Evolutionary conservation across 2,797 vertebrate species (phyloP), one percentile per base, ranked within the genome.

Genomic region (Malacoctenus gilli): DNA sequence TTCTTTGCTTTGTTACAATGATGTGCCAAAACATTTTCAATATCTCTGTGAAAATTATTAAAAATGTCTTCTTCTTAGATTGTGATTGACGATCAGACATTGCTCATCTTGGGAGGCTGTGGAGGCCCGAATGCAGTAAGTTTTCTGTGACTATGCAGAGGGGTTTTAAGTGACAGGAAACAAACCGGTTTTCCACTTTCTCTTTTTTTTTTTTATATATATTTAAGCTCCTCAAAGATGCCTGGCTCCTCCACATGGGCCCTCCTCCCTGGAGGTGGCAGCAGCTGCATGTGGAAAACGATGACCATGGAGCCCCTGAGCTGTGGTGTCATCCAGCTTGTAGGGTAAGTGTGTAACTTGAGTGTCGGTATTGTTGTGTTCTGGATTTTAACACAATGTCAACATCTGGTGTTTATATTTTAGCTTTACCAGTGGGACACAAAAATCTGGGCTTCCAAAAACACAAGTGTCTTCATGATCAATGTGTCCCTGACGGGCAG

Each of bases 311-410:
- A 5, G 97, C 97, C 8, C 97, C 97, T 0, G 97, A 99, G 63
- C 86, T 99, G 32, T 99, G 97, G 97, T 99, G 96, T 69, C 97
- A 99, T 66, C 97, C 96, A 0, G 97, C 97, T 0, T 99, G 97
- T 86, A 91, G 93, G 92, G 97, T 99, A 49, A 65, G 85, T 66
- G 16, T 59, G 21, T 19, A 20, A 20, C 25, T 22, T 28, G 6
- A 28, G 2, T 4, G 9, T 5, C 9, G 25, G 4, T 4, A 28
- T 28, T 5, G 25, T 28, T 28, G 6, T 28, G 9, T 28, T n/a
- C n/a, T n/a, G n/a, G n/a, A n/a, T n/a, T n/a, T n/a, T n/a, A n/a
- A n/a, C n/a, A n/a, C n/a, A n/a, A n/a, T n/a, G n/a, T n/a, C n/a
- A n/a, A n/a, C n/a, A n/a, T n/a, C n/a, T n/a, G n/a, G n/a, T n/a